Evolutionary conservation across 2,888 invertebrate genomes (phyloP).

Genomic region (Heliconius aoede): DNA sequence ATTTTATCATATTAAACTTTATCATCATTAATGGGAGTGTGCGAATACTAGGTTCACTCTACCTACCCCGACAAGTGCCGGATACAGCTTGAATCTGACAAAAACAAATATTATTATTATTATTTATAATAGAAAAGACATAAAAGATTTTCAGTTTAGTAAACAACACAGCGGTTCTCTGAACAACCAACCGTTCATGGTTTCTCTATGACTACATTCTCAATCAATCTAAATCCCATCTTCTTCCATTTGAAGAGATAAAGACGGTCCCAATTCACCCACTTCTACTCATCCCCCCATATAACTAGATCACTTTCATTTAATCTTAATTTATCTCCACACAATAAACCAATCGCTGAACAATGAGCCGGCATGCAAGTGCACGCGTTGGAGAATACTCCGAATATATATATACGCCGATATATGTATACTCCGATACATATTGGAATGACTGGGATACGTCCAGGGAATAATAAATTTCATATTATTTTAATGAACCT

Average conservation of each 20-base stretch:
- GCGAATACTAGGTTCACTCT: too few species aligned
- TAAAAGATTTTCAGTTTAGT: too few species aligned
- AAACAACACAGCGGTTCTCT: too few species aligned
- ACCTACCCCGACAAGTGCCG: too few species aligned
- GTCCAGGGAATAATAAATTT: slow-evolving; percentile 20
- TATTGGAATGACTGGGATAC: background rate
- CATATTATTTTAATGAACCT: slow-evolving; percentile 6
- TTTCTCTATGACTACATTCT: background rate
- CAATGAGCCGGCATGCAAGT: slow-evolving; percentile 18
- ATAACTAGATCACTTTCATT: slow-evolving; percentile 4
- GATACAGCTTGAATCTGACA: too few species aligned
- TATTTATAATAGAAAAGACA: too few species aligned
- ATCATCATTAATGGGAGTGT: too few species aligned
- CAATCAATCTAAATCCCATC: slow-evolving; percentile 8
- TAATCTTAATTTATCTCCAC: slow-evolving; percentile 25
- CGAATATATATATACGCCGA: too few species aligned
- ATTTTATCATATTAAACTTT: too few species aligned
- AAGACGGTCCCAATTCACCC: background rate
- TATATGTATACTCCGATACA: too few species aligned
- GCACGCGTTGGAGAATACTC: slow-evolving; percentile 11
- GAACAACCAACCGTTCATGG: too few species aligned
- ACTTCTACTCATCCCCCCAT: background rate
- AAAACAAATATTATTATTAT: too few species aligned
- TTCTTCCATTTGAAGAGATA: background rate
- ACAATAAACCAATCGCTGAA: slow-evolving; percentile 17